These are phyloP conservation scores for Microchirus variegatus DNA, from an alignment of 2,797 vertebrate species.

Conservation along the genomic window DNA sequence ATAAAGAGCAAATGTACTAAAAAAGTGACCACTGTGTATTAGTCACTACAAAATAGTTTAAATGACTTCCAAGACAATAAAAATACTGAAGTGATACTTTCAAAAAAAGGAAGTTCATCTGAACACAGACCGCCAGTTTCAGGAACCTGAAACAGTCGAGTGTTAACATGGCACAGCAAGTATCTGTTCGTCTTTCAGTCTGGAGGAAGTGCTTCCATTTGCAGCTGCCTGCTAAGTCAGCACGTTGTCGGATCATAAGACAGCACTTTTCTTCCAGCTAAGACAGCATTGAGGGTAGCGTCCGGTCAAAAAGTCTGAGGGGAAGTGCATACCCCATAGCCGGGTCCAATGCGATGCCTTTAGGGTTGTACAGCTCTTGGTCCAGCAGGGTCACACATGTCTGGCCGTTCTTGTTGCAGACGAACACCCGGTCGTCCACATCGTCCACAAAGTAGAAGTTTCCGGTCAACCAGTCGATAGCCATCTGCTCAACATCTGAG, in stretches of 20 bases:
- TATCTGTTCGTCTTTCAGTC: constrained; percentile 36
- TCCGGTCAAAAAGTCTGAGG: constrained; percentile 32
- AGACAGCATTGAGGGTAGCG: constrained; percentile 16
- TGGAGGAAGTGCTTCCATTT: constrained; percentile 50
- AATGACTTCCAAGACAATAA: background rate
- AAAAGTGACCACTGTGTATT: background rate
- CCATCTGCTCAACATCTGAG: constrained; percentile 97
- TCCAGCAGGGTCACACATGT: constrained; percentile 96
- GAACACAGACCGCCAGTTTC: constrained; percentile 17
- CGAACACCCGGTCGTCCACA: constrained; percentile 95
- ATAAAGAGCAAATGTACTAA: background rate
- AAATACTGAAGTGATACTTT: constrained; percentile 55
- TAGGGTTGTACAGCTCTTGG: constrained; percentile 95
- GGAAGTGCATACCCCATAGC: constrained; percentile 89
- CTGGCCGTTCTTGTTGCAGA: constrained; percentile 93
- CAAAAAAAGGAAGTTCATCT: constrained; percentile 44
- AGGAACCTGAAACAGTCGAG: constrained; percentile 42
- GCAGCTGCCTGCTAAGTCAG: constrained; percentile 53
- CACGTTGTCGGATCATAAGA: constrained; percentile 54
- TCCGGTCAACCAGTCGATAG: constrained; percentile 97
- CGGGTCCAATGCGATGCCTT: constrained; percentile 94
- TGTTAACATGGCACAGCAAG: constrained; percentile 1
- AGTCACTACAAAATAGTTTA: constrained; percentile 1
- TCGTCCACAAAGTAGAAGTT: constrained; percentile 99
- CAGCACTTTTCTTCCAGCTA: constrained; percentile 38